These are phyloP conservation scores for Cyclina sinensis DNA, from an alignment of 1,140 invertebrate species.

Conservation along the genomic window DNA sequence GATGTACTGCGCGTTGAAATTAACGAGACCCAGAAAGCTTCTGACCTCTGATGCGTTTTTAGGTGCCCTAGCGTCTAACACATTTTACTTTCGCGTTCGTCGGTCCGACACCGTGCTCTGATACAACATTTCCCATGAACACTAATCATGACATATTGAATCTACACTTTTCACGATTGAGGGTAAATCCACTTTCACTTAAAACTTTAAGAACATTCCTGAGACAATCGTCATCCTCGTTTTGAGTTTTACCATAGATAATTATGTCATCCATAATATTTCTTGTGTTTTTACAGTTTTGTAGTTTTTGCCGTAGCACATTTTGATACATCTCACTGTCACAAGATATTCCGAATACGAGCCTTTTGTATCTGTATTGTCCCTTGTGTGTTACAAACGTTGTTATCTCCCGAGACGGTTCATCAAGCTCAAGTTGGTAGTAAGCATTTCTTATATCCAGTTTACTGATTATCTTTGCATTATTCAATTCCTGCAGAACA, in stretches of 20 bases:
- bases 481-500: constrained; percentile 62
- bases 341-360: constrained; percentile 27
- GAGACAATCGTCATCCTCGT: neutral
- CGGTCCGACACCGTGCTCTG: too few species aligned
- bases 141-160: neutral
- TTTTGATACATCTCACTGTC: constrained; percentile 29
- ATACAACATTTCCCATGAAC: constrained; percentile 21
- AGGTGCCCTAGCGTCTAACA: too few species aligned
- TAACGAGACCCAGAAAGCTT: too few species aligned
- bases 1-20: too few species aligned
- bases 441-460: constrained; percentile 69
- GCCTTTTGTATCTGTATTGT: neutral
- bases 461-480: constrained; percentile 58
- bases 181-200: neutral
- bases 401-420: constrained; percentile 65
- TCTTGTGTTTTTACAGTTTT: neutral
- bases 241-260: neutral
- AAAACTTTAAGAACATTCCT: neutral
- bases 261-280: constrained; percentile 36
- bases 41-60: too few species aligned
- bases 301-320: neutral
- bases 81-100: too few species aligned
- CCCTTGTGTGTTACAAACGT: constrained; percentile 58
- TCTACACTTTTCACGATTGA: constrained; percentile 10
- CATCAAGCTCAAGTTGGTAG: constrained; percentile 71